These are phyloP conservation scores for Pseudorectes ferrugineus DNA, from an alignment of 2,113 vertebrate genomes.

Conservation along the genomic window DNA sequence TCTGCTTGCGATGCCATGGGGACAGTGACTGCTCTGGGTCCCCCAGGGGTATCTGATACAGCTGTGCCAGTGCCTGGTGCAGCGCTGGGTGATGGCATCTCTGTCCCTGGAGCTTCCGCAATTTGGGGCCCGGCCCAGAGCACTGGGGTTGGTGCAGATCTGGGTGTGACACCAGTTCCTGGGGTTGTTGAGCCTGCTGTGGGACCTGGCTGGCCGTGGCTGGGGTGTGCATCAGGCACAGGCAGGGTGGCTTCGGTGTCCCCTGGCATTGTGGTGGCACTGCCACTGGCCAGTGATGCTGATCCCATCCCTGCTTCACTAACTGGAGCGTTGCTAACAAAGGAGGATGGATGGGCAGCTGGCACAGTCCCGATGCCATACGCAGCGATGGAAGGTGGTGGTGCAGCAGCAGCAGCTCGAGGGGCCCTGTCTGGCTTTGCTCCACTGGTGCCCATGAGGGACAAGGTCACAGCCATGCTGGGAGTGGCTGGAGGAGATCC, in stretches of 20 bases:
- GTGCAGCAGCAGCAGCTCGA: neutral
- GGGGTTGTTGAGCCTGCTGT: rapidly evolving
- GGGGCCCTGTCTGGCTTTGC: neutral
- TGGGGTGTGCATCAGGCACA: neutral
- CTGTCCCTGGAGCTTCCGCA: neutral
- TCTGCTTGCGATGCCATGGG: rapidly evolving
- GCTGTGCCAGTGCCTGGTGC: neutral
- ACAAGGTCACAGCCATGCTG: neutral
- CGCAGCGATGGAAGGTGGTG: rapidly evolving
- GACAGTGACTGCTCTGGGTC: neutral
- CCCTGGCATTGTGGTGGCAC: neutral
- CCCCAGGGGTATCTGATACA: neutral
- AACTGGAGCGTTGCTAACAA: rapidly evolving
- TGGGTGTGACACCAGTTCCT: neutral
- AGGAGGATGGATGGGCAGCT: neutral
- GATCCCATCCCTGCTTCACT: neutral
- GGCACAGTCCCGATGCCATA: neutral
- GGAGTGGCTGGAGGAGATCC: neutral
- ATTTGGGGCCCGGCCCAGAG: rapidly evolving
- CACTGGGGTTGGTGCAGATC: neutral
- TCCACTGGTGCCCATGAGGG: rapidly evolving
- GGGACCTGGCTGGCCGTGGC: neutral
- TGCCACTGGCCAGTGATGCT: neutral
- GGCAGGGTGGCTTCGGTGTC: rapidly evolving
- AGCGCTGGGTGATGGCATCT: rapidly evolving